phyloP scores from a whole-genome alignment of 2,113 vertebrate species.

The Cavia porcellus region DNA sequence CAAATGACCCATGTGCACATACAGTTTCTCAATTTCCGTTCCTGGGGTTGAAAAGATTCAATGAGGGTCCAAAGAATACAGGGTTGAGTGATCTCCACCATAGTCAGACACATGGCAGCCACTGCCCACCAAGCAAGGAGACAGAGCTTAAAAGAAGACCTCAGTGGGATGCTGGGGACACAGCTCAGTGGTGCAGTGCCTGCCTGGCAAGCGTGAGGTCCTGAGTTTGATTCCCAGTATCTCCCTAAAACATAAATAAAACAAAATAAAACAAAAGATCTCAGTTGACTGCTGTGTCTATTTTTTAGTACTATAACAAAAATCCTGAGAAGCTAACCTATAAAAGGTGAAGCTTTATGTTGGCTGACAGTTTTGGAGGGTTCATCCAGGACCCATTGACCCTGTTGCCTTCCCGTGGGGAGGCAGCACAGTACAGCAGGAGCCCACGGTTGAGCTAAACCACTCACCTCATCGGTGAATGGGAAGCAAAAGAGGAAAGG shows the following conservation, averaged over 20 bases:
- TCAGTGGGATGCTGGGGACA: neutral
- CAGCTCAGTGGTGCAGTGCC: too few relatives aligned
- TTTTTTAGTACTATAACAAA: neutral
- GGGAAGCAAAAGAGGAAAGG: neutral
- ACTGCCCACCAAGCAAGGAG: neutral
- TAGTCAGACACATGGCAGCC: neutral
- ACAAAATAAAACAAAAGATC: neutral
- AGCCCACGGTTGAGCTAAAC: neutral
- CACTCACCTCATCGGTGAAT: too few relatives aligned
- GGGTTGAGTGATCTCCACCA: fast-evolving
- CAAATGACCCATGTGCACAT: neutral
- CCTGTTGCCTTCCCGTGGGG: neutral
- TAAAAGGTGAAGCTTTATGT: neutral
- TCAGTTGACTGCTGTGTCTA: neutral
- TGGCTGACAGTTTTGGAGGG: neutral
- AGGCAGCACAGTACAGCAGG: neutral
- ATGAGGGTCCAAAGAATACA: neutral
- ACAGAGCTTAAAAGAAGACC: neutral
- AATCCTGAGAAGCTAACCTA: neutral
- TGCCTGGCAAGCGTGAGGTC: too few relatives aligned
- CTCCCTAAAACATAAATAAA: too few relatives aligned
- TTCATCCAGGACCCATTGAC: neutral
- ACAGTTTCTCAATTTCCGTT: neutral
- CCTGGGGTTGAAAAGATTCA: neutral
- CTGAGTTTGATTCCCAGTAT: too few relatives aligned